Evolutionary conservation across 1,140 invertebrate genomes (phyloP), one percentile per base, ranked within the genome.

Genomic region (Drosophila takahashii): DNA sequence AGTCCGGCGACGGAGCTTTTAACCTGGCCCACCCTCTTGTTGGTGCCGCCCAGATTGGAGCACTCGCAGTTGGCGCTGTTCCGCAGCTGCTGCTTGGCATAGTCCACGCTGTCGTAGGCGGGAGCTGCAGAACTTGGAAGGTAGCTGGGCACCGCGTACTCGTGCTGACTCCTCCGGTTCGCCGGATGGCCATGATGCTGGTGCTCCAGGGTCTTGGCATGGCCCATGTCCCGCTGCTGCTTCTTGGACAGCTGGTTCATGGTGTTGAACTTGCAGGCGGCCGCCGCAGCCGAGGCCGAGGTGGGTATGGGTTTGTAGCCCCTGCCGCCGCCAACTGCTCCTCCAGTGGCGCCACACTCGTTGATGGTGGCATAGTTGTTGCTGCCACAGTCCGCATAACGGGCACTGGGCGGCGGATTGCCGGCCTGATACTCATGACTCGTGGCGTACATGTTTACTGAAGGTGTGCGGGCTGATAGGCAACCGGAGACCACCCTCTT

Each of bases 361-460:
- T 92, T 92, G 27, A 92, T 92, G 0, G 91, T 92, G 34, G 91
- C 91, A 53, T 92, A 92, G 53, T 92, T 92, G 69, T 90, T 91
- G 79, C 73, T 64, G 27, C 83, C 60, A 44, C 91, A 92, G 18
- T 92, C 91, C 13, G 78, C 65, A 29, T 91, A 91, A 16, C 72
- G 66, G 11, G 77, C 71, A 1, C 53, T 18, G 10, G 79, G 53
- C 1, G 52, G 56, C n/a, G 0, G 74, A 3, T 48, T 77, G 0
- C 60, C 62, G 5, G 79, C 51, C 72, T 86, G 87, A 22, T 90
- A 92, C 50, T 92, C 90, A 15, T 91, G 90, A 0, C 86, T 76
- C 6, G 94, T 94, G 60, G 94, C 94, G 90, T 95, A 95, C 92
- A 95, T 95, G 86, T 95, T 95, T 67, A 95, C 84, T 22, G 72